Base-by-base conservation (phyloP, 2,888 invertebrate species). In the Erpobdella octoculata region DNA sequence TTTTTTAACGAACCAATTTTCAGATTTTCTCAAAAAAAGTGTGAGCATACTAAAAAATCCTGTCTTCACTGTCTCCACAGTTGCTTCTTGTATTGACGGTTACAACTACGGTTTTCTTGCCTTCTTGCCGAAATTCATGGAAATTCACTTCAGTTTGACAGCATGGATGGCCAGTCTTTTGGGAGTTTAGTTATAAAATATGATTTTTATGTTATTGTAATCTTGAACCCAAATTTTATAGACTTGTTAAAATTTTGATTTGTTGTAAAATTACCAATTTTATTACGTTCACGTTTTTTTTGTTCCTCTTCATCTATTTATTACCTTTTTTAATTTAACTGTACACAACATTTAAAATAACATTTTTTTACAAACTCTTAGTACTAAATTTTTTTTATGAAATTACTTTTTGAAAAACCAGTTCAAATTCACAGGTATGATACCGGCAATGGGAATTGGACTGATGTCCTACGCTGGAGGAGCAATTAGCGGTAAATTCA, bases 91-190 rank as follows among this genome's bases (percentile, higher is more conserved):
- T 36, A 35, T 72, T 21, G 70, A 74, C 36, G 62, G 71, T 35
- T 71, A 70, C 71, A 70, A 72, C 2, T 33, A 70, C 15, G 73
- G 73, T 12, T 74, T 73, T 71, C 67, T 70, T 64, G 71, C 74
- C n/a, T 75, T 74, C 67, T 35, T 74, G 35, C 75, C 75, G 12
- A 75, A 75, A 53, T 75, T 74, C 68, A 36, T 74, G 28, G 68
- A 65, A 21, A n/a, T 15, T 15, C n/a, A 41, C n/a, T 41, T 41
- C n/a, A 12, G n/a, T 41, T n/a, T 41, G 46, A 41, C 46, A n/a
- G 46, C 46, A n/a, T 41, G 46, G 46, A 41, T 41, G 46, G 46
- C 46, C 12, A 41, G 46, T 41, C 46, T 41, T n/a, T 15, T 41
- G 12, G 46, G 46, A 41, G 46, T 12, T 41, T n/a, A 12, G n/a